Conservation (phyloP, 30 jellyfish, hydroid and myxozoan genomes). For the Cassiopea xamachana region DNA sequence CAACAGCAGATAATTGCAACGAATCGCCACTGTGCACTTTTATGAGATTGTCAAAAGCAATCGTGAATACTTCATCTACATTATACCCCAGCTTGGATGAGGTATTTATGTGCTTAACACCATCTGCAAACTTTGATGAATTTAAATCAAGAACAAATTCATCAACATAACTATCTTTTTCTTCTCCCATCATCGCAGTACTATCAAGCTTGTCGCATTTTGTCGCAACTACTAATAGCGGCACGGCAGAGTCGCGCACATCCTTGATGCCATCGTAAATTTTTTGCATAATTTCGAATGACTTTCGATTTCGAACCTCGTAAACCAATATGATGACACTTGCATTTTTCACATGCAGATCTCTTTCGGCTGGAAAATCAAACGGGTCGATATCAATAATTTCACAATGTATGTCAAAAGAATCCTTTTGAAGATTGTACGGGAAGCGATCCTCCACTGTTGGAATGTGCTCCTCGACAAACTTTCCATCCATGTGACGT, state of each 20-base stretch:
- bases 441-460: conserved; percentile 64
- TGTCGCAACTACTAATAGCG: conserved; percentile 55
- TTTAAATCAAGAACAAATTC: conserved; percentile 49
- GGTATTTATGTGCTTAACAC: conserved; percentile 34
- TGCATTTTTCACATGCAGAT: conserved; percentile 55
- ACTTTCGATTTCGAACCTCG: conserved; percentile 57
- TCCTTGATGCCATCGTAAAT: conserved; percentile 27
- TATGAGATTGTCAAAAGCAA: conserved; percentile 29
- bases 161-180: conserved; percentile 39
- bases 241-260: conserved; percentile 46
- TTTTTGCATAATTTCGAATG: conserved; percentile 57
- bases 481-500: conserved; percentile 40
- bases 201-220: conserved; percentile 55
- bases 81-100: conserved; percentile 55
- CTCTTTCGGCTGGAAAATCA: conserved; percentile 68
- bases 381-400: conserved; percentile 61
- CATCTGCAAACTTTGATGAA: conserved; percentile 31
- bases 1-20: not conserved
- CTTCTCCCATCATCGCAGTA: conserved; percentile 40
- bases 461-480: conserved; percentile 18
- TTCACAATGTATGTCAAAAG: conserved; percentile 29
- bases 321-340: conserved; percentile 35
- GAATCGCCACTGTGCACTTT: conserved; percentile 15
- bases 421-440: not conserved
- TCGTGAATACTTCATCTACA: conserved; percentile 30